Conservation (phyloP, 2,113 vertebrate genomes). For the Rhagologus leucostigma region DNA sequence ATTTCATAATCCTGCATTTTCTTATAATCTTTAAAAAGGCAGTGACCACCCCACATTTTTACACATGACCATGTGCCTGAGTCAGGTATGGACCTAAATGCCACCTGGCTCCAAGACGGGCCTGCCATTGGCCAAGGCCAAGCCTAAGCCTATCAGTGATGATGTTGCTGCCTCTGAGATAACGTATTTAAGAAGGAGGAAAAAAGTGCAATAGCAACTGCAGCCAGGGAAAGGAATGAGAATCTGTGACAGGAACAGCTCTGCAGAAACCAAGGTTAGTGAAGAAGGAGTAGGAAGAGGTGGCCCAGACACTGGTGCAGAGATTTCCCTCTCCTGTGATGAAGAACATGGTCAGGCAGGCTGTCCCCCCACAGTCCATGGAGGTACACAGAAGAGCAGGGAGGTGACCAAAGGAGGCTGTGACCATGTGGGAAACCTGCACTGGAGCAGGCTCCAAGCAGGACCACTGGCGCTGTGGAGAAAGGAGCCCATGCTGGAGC, state of each 20-base stretch:
- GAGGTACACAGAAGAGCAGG: neutral
- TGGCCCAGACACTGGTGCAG: neutral
- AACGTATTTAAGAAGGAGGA: rapidly evolving
- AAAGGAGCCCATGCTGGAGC: neutral
- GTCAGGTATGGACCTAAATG: neutral
- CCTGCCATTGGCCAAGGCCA: neutral
- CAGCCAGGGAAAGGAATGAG: neutral
- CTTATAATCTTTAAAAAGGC: neutral
- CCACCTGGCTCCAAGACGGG: neutral
- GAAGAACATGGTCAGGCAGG: neutral
- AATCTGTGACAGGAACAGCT: neutral
- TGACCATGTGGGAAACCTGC: neutral
- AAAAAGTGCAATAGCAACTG: neutral
- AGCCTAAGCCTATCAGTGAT: neutral
- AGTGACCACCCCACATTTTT: neutral
- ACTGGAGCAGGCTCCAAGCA: neutral
- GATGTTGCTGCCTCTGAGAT: neutral
- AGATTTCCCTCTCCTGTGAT: neutral
- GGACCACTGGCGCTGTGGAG: neutral
- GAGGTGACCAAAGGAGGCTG: neutral
- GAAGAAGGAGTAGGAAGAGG: neutral
- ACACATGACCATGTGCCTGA: neutral
- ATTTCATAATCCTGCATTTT: neutral
- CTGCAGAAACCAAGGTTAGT: neutral
- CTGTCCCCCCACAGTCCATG: neutral